Base-by-base conservation (phyloP, 1,140 invertebrate genomes). In the Pogonognathellus flavescens region DNA sequence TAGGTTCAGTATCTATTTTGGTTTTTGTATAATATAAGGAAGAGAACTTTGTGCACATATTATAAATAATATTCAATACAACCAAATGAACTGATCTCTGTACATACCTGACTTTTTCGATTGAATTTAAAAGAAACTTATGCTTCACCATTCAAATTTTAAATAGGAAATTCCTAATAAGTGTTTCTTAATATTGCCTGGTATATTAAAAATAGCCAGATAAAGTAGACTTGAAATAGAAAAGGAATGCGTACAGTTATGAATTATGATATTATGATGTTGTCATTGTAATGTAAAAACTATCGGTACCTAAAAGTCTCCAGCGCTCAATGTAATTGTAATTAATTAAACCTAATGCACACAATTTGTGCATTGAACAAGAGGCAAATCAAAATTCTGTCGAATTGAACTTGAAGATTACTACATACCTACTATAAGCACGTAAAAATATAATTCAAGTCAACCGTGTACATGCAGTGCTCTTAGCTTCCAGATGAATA, bases 51-150 rank as follows among this genome's bases (percentile, higher is more conserved):
- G 70, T 76, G 25, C 70, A 76, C 70, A 76, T 31, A 16, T 76
- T 31, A 76, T 16, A 50, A n/a, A 76, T 41, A 57, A 3, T 76
- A 76, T 76, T 76, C 25, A 16, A 25, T 76, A 76, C 70, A 76
- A 70, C 13, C 41, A 41, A 62, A 76, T 76, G 70, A 76, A 76
- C 70, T 76, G 70, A 76, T 76, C 70, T 76, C 70, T 76, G 70
- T 76, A 76, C 70, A 76, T 76, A 76, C 70, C 70, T 76, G 70
- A 76, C 70, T 76, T 41, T 57, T 9, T 41, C 41, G 70, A 62
- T 62, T 62, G 16, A n/a, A 62, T 14, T 57, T 13, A 57, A 57
- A 62, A 9, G n/a, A 10, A n/a, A 18, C 9, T 76, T 41, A 49
- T 76, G 70, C 70, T 76, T 76, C 70, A 50, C 31, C 49, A n/a